phyloP scores from a whole-genome alignment of 2,888 invertebrate species.

The Mayetiola destructor region DNA sequence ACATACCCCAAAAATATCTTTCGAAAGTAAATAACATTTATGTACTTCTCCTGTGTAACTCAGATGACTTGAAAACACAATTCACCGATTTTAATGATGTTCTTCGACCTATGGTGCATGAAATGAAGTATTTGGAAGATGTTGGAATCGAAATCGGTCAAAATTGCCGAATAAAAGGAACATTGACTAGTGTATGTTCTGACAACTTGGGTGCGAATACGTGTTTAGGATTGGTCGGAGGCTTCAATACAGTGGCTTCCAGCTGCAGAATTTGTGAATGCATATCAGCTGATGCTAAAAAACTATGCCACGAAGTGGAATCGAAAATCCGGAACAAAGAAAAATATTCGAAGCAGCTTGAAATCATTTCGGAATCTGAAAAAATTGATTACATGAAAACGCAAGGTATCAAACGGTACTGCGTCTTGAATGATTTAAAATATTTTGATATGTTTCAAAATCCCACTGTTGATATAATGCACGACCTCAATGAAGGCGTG shows the following conservation, averaged over 20 bases:
- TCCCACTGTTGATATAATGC: background rate
- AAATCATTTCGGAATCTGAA: background rate
- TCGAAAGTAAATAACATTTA: background rate
- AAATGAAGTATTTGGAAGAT: background rate
- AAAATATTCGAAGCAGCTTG: background rate
- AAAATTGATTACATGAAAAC: background rate
- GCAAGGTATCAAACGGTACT: background rate
- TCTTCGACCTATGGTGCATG: background rate
- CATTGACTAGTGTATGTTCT: background rate
- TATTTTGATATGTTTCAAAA: background rate
- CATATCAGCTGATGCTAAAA: background rate
- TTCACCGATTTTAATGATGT: background rate
- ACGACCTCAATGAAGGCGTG: conserved; percentile 14
- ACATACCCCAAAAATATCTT: background rate
- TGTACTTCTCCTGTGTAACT: background rate
- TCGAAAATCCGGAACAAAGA: background rate
- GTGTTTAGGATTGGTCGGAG: background rate
- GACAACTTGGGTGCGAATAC: background rate
- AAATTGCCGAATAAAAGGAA: background rate
- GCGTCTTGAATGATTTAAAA: background rate
- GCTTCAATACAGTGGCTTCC: background rate
- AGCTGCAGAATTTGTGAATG: background rate
- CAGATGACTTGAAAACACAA: background rate
- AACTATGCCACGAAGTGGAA: background rate
- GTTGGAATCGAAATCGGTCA: background rate